Base-by-base conservation (phyloP, 2,888 invertebrate species). In the Brachycybe producta region DNA sequence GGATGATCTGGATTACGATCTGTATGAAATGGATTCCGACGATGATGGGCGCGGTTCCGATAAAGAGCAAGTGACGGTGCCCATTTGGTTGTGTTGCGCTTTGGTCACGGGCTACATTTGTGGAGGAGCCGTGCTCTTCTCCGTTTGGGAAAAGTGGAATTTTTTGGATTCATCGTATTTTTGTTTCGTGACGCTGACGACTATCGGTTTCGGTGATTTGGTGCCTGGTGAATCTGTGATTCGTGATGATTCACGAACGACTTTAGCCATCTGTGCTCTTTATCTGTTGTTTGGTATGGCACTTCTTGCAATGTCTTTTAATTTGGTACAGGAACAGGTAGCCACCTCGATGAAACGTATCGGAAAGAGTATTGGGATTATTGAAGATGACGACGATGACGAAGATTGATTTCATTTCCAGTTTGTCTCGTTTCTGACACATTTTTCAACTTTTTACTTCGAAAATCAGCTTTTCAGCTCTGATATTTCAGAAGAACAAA, bases 281-380 rank as follows among this genome's bases (percentile, higher is more conserved):
- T 95, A 95, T 70, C 72, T 95, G 55, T 74, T 95, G 38, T 91
- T 94, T 66, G 94, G 94, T 5, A 94, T 94, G 62, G 87, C 92
- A 0, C 70, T 94, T 40, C 70, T 94, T 56, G 92, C 92, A 26
- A 95, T 94, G 94, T 88, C 88, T 61, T 94, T 94, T 70, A 94
- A 94, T 73, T 71, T 94, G 63, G 91, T 94, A 39, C 92, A 91
- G 67, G 90, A 90, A 64, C 87, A 91, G 67, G 88, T 91, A 8
- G 84, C 88, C 56, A 83, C 81, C 53, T 84, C 84, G 62, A 87
- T 90, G 4, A 86, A 87, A 61, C 77, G 80, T 54, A 79, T 91
- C 7, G 91, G 87, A 21, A 82, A 82, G 59, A 78, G 81, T 52
- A 74, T 91, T 51, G 91, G 90, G 38, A 90, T 91, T 65, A 80